phyloP scores from a whole-genome alignment of 2,113 vertebrate species.

The Poeciliopsis occidentalis region DNA sequence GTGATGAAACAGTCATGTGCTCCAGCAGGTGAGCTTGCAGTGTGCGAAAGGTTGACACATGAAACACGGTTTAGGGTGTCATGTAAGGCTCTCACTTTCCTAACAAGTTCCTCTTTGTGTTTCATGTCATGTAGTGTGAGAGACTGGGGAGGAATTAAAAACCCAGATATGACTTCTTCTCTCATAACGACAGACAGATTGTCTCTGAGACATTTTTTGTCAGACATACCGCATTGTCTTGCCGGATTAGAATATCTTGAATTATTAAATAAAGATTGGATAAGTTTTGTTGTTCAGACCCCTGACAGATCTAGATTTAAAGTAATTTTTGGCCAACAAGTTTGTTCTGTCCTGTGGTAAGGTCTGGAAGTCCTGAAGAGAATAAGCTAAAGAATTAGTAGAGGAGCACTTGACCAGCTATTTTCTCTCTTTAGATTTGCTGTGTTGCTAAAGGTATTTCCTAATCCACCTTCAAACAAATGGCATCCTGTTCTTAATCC shows the following conservation, averaged over 20 bases:
- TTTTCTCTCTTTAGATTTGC: too few species aligned
- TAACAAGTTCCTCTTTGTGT: not conserved
- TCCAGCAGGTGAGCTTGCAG: slow-evolving; percentile 20
- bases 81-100: slow-evolving; percentile 3
- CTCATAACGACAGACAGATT: slow-evolving; percentile 20
- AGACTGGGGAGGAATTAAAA: not conserved
- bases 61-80: slow-evolving; percentile 7
- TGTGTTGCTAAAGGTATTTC: too few species aligned
- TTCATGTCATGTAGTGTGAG: not conserved
- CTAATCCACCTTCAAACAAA: too few species aligned
- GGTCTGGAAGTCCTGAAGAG: not conserved
- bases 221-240: not conserved
- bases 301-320: too few species aligned
- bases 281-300: not conserved
- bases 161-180: not conserved
- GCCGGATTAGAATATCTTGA: not conserved
- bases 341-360: not conserved
- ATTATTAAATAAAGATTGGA: not conserved
- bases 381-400: not conserved
- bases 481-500: too few species aligned
- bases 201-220: too few species aligned
- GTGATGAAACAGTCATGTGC: slow-evolving; percentile 55
- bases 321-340: too few species aligned
- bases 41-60: slow-evolving; percentile 73
- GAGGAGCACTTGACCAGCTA: too few species aligned